Conservation (phyloP, 2,888 invertebrate genomes). For the Microctonus aethiopoides region DNA sequence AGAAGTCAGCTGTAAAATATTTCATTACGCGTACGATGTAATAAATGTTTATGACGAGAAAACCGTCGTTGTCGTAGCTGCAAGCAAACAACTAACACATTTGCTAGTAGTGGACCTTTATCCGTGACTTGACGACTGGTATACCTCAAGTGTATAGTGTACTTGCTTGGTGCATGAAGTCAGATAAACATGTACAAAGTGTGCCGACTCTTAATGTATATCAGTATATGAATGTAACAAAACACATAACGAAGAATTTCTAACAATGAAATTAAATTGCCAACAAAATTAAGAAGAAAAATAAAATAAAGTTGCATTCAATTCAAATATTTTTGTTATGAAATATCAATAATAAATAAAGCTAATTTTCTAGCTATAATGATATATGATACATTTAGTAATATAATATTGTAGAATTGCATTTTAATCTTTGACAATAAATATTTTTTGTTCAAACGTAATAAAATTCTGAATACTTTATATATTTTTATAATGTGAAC, state of each 20-base stretch:
- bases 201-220: neutral
- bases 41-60: conserved; percentile 50
- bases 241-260: neutral
- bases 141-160: neutral
- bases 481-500: too few species aligned
- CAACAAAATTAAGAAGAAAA: neutral
- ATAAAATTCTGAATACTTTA: neutral
- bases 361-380: neutral
- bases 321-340: neutral
- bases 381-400: neutral
- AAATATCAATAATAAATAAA: neutral
- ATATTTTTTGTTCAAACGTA: neutral
- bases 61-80: conserved; percentile 23
- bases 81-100: conserved; percentile 11
- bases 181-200: conserved; percentile 30
- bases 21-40: conserved; percentile 48
- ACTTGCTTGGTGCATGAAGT: conserved; percentile 3
- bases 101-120: conserved; percentile 15
- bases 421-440: neutral
- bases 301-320: neutral
- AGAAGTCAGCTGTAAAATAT: conserved; percentile 49
- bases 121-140: conserved; percentile 10
- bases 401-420: too few species aligned
- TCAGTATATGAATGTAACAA: neutral
- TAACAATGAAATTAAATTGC: neutral